Evolutionary conservation across 2,888 invertebrate species (phyloP), one percentile per base, ranked within the genome.

Genomic region (Gnatocerus cornutus): DNA sequence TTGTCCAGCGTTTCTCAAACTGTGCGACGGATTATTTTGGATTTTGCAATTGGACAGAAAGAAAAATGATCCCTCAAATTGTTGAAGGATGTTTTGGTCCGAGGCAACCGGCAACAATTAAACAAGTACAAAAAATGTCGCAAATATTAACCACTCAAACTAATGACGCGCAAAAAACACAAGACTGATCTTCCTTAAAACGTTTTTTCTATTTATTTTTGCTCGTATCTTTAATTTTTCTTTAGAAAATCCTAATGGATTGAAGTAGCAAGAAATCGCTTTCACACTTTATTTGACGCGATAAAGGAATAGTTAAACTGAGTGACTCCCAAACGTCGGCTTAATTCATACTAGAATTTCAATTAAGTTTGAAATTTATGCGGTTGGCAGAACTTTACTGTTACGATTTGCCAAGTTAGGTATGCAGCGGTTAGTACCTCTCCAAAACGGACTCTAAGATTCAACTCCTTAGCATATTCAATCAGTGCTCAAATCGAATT

Each of bases 351-450:
- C 33, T 33, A 53, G 53, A 53, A 53, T 53, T 53, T 53, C 53
- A 53, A 53, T 53, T 53, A 53, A 53, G 53, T 53, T 53, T 33
- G 27, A 53, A 53, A 53, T 53, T 53, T 53, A 53, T 53, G 53
- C 53, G 33, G 53, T 53, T 14, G 33, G 37, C n/a, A 10, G 53
- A 53, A 33, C 53, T 53, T 53, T 16, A 37, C 53, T 13, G 33
- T 37, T 53, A 6, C 33, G 29, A 37, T 37, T 46, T 46, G 46
- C 46, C 9, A 16, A 53, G 33, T 21, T 53, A 37, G 33, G n/a
- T 33, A 14, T 33, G 37, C 33, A 8, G 37, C 6, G 41, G 41
- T 41, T 12, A 12, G 41, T 41, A 41, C 41, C 12, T 41, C 10
- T 12, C 41, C 41, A 12, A 1, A 1, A 41, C 12, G 3, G 41